phyloP scores from a whole-genome alignment of 2,113 vertebrate species.

The Hippocampus zosterae region DNA sequence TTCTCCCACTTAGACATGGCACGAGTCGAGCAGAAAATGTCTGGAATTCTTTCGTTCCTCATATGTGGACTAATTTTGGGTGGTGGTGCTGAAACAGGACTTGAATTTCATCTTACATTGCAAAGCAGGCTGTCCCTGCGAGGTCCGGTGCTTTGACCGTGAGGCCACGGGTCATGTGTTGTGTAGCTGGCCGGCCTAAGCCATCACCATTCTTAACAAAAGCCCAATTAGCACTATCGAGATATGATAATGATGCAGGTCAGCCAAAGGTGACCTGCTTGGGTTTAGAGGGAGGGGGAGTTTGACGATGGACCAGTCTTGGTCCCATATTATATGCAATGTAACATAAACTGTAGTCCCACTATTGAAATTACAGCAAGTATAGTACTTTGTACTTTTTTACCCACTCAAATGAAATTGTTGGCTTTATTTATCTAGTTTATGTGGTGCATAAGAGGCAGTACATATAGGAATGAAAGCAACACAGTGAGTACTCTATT shows the following conservation, averaged over 20 bases:
- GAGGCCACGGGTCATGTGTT: constrained; percentile 23
- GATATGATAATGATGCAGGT: constrained; percentile 25
- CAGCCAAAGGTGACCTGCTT: constrained; percentile 5
- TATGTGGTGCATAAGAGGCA: constrained; percentile 41
- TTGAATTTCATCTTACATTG: not conserved
- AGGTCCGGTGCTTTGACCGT: constrained; percentile 9
- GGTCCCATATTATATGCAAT: not conserved
- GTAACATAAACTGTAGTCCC: not conserved
- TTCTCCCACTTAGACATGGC: not conserved
- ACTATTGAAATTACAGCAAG: not conserved
- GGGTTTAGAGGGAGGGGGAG: constrained; percentile 7
- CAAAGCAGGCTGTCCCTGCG: not conserved
- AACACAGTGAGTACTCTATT: constrained; percentile 42
- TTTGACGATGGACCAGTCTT: not conserved
- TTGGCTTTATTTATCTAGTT: constrained; percentile 11
- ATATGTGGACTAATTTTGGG: not conserved
- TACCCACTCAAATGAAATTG: not conserved
- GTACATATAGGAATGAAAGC: constrained; percentile 48
- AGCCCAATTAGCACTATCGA: constrained; percentile 38
- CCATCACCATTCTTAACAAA: constrained; percentile 17
- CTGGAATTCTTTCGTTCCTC: too few relatives aligned
- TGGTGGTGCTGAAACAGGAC: constrained; percentile 21
- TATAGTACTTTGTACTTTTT: too few relatives aligned
- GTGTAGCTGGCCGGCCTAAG: constrained; percentile 16
- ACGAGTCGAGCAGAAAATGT: not conserved